Conservation (phyloP, 1,140 invertebrate genomes). For the Dreissena polymorpha region DNA sequence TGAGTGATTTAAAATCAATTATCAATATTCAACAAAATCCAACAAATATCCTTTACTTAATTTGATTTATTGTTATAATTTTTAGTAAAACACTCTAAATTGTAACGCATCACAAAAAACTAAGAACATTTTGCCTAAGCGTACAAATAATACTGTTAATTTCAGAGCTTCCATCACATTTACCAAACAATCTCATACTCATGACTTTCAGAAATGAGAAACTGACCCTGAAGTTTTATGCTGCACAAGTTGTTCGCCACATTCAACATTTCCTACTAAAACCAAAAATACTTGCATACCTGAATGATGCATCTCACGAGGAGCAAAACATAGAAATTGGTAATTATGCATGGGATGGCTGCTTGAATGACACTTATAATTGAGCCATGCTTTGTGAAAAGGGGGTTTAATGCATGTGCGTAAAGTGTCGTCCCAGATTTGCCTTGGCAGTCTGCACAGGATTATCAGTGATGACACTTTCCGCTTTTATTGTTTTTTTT, state of each 20-base stretch:
- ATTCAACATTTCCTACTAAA: conserved; percentile 56
- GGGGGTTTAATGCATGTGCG: too few species aligned
- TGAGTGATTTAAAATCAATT: not conserved
- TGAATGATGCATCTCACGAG: conserved; percentile 30
- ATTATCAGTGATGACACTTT: too few species aligned
- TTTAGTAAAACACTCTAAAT: not conserved
- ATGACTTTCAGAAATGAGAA: conserved; percentile 79
- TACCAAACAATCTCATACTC: not conserved
- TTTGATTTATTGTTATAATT: not conserved
- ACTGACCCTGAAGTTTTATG: conserved; percentile 84
- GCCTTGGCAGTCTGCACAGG: too few species aligned
- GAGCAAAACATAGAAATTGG: conserved; percentile 64
- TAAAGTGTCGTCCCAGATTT: too few species aligned
- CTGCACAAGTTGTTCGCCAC: conserved; percentile 80
- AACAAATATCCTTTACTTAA: too few species aligned
- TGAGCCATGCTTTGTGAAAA: too few species aligned
- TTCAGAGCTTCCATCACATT: not conserved
- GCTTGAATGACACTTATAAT: not conserved
- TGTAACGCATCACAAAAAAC: not conserved
- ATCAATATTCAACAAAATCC: not conserved
- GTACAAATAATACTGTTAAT: not conserved
- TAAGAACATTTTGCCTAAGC: not conserved
- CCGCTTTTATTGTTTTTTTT: too few species aligned
- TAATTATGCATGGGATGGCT: not conserved
- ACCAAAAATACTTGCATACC: conserved; percentile 53